These are phyloP conservation scores for Deladenus siricidicola DNA, from an alignment of 2,888 invertebrate species.

Conservation along the genomic window DNA sequence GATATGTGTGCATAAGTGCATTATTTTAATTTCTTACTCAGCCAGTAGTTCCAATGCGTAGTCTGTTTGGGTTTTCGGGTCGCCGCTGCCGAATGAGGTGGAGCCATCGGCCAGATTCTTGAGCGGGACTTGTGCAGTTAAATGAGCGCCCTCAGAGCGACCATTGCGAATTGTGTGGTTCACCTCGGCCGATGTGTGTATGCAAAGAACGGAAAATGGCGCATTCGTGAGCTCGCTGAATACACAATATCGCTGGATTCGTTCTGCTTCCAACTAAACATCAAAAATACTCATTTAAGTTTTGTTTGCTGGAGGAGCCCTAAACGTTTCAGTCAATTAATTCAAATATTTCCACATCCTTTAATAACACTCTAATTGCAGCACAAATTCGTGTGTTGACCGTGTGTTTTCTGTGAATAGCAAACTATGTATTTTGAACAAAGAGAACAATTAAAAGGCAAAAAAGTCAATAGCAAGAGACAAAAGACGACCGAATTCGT, in stretches of 20 bases:
- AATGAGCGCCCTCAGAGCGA: constrained; percentile 31
- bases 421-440: no score
- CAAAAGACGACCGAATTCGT: no score
- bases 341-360: no score
- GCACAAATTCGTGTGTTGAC: no score
- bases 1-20: no score
- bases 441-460: no score
- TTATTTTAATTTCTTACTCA: constrained; percentile 18
- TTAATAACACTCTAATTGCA: no score
- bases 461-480: no score
- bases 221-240: constrained; percentile 78
- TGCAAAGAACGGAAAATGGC: constrained; percentile 82
- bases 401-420: no score
- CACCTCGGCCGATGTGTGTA: constrained; percentile 59
- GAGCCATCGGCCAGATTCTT: constrained; percentile 12
- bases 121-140: constrained; percentile 37
- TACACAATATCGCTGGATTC: constrained; percentile 77
- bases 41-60: constrained; percentile 29
- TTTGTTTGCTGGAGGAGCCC: no score
- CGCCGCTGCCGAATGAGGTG: not conserved
- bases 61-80: constrained; percentile 6
- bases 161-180: constrained; percentile 33
- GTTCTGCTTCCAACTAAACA: constrained; percentile 72
- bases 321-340: no score
- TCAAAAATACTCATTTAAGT: no score